These are phyloP conservation scores for Sinohyriopsis cumingii DNA, from an alignment of 2,888 invertebrate genomes.

Conservation along the genomic window DNA sequence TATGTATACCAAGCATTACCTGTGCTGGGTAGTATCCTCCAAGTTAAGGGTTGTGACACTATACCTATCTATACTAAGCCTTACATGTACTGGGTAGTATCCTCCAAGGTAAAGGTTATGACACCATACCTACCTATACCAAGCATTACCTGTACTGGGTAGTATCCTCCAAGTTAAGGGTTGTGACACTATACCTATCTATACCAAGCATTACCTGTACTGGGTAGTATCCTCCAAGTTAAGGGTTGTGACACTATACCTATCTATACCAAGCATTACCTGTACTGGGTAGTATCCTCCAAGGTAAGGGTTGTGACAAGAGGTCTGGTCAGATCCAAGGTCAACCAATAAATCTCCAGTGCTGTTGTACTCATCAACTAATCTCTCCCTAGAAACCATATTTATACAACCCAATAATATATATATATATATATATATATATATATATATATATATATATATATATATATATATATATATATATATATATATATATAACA, in stretches of 20 bases:
- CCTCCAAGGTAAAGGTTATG: no score
- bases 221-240: constrained; percentile 71
- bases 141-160: no score
- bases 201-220: constrained; percentile 32
- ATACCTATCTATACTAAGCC: no score
- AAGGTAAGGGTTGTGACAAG: constrained; percentile 77
- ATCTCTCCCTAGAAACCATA: constrained; percentile 72
- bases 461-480: neutral
- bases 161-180: no score
- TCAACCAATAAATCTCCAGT: constrained; percentile 76
- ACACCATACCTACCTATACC: no score
- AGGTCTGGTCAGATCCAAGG: constrained; percentile 78
- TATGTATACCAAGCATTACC: no score
- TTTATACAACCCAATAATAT: neutral
- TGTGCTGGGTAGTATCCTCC: no score
- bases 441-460: constrained; percentile 3
- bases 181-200: no score
- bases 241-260: constrained; percentile 72
- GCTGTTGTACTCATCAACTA: constrained; percentile 73
- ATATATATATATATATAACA: neutral
- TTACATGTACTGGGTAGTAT: no score
- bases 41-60: no score
- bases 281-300: constrained; percentile 78
- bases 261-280: constrained; percentile 47
- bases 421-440: neutral